These are phyloP conservation scores for Phoxinus dragarum DNA, from an alignment of 2,797 vertebrate species.

Conservation along the genomic window DNA sequence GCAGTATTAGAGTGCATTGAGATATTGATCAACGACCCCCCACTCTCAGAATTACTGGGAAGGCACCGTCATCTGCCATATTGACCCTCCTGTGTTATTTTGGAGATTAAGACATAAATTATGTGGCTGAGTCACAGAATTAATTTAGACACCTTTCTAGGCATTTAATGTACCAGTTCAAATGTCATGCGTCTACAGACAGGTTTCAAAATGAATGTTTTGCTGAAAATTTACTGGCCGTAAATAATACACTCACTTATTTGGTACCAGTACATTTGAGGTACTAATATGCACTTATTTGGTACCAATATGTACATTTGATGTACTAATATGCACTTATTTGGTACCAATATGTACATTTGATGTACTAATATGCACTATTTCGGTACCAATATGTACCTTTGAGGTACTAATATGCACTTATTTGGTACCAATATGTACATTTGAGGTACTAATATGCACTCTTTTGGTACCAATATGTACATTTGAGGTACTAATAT, in stretches of 20 bases:
- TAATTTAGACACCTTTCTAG: background rate
- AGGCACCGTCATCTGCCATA: conserved; percentile 71
- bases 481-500: no score
- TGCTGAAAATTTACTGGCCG: background rate
- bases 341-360: no score
- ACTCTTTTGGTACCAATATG: no score
- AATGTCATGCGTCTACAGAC: background rate
- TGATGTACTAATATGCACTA: no score
- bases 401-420: no score
- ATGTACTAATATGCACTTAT: no score
- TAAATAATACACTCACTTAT: background rate
- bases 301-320: no score
- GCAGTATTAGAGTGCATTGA: conserved; percentile 78
- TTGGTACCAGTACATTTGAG: no score
- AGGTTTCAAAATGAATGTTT: background rate
- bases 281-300: no score
- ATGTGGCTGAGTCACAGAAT: conserved; percentile 12
- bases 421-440: no score
- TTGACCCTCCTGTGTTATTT: conserved; percentile 41
- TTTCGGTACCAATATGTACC: accelerated
- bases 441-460: no score
- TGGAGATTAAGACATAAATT: conserved; percentile 34
- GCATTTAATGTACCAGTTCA: background rate
- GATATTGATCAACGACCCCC: conserved; percentile 79
- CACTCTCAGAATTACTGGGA: conserved; percentile 75